Evolutionary conservation across 2,888 invertebrate genomes (phyloP).

Genomic region (Lasius platythorax): DNA sequence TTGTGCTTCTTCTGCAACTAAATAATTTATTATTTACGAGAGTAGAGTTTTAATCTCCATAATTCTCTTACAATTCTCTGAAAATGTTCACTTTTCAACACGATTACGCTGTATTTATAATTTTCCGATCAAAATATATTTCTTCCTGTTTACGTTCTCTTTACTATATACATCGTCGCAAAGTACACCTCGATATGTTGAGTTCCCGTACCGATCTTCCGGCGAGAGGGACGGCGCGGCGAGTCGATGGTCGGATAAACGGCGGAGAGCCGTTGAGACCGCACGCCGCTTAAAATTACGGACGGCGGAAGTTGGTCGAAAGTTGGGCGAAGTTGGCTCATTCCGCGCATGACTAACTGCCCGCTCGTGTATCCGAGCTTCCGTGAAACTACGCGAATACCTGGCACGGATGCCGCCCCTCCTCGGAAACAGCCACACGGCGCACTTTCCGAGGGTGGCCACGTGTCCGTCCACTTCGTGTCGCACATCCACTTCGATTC

Average conservation of each 20-base stretch:
- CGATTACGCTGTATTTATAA: too few species aligned
- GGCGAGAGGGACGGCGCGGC: not conserved
- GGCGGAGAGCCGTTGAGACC: conserved; percentile 48
- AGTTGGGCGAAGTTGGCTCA: conserved; percentile 57
- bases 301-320: conserved; percentile 50
- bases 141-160: not conserved
- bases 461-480: conserved; percentile 1
- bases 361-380: conserved; percentile 50
- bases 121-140: not conserved
- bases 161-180: not conserved
- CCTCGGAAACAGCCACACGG: conserved; percentile 28
- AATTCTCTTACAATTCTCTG: too few species aligned
- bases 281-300: conserved; percentile 57
- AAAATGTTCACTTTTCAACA: too few species aligned
- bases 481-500: not conserved
- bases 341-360: conserved; percentile 62
- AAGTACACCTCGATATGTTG: not conserved
- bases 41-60: too few species aligned
- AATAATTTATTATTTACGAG: too few species aligned
- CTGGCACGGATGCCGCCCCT: conserved; percentile 14
- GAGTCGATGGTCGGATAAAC: conserved; percentile 51
- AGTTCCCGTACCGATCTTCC: not conserved
- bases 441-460: conserved; percentile 7
- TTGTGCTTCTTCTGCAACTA: too few species aligned
- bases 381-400: conserved; percentile 48